Evolutionary conservation across 2,888 invertebrate genomes (phyloP).

Genomic region (Drosophila falleni): DNA sequence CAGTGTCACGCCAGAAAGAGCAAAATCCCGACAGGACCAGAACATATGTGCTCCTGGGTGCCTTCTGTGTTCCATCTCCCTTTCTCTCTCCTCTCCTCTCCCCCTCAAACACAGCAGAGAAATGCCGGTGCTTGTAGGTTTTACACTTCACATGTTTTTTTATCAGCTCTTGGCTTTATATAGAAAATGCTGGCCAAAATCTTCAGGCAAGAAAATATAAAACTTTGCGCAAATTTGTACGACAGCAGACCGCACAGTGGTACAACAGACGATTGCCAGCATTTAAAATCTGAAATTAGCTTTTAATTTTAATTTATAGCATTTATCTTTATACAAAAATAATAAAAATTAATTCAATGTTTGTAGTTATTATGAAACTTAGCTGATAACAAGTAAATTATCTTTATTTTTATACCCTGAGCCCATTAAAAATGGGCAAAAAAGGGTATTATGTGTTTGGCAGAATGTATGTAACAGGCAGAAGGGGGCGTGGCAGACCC

Average conservation of each 20-base stretch:
- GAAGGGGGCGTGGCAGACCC: too few species aligned
- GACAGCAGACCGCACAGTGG: conserved; percentile 23
- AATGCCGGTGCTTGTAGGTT: conserved; percentile 40
- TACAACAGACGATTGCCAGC: background rate
- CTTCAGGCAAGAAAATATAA: conserved; percentile 64
- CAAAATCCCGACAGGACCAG: conserved; percentile 57
- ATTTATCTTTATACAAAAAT: too few species aligned
- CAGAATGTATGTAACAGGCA: too few species aligned
- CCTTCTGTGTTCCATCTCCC: conserved; percentile 22
- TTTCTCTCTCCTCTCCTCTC: background rate
- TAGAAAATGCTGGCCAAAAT: conserved; percentile 43
- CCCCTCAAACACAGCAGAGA: background rate
- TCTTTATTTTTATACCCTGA: too few species aligned
- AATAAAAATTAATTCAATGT: too few species aligned
- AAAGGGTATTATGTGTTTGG: too few species aligned
- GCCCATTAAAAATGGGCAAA: too few species aligned
- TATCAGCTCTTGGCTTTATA: conserved; percentile 39
- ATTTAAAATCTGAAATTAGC: background rate
- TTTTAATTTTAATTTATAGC: background rate
- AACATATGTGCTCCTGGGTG: conserved; percentile 60
- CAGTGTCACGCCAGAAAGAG: conserved; percentile 51
- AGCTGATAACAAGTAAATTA: too few species aligned
- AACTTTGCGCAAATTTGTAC: conserved; percentile 66
- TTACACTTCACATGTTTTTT: conserved; percentile 58
- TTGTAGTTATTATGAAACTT: too few species aligned